phyloP scores from a whole-genome alignment of 1,140 invertebrate genomes.

The Drosophila dunni region DNA sequence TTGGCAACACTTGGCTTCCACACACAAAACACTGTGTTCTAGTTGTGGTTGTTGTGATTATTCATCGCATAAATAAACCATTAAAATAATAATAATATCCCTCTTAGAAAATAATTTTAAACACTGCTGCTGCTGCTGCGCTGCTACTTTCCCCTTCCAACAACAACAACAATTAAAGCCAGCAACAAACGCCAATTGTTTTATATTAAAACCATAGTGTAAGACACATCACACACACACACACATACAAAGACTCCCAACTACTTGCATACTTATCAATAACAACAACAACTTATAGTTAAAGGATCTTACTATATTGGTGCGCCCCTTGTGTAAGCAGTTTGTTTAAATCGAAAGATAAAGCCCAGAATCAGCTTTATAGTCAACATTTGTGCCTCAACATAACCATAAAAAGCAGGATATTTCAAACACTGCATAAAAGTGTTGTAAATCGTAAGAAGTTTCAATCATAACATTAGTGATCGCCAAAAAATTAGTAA shows the following conservation, averaged over 20 bases:
- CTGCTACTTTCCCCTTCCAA: constrained; percentile 19
- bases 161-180: constrained; percentile 21
- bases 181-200: constrained; percentile 61
- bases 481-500: neutral
- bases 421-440: neutral
- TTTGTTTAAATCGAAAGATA: neutral
- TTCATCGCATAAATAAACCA: constrained; percentile 6
- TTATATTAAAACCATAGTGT: constrained; percentile 80
- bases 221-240: constrained; percentile 32
- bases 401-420: neutral
- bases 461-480: too few species aligned
- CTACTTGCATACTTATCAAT: constrained; percentile 21
- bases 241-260: constrained; percentile 2
- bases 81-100: neutral
- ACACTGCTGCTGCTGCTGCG: neutral
- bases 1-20: neutral
- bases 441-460: neutral
- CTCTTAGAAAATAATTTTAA: neutral
- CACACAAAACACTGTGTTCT: neutral
- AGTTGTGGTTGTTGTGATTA: constrained; percentile 22
- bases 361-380: neutral
- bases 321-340: constrained; percentile 22
- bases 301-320: neutral
- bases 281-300: constrained; percentile 6
- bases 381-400: neutral